phyloP scores from a whole-genome alignment of 1,140 invertebrate species.

The Spodoptera frugiperda region DNA sequence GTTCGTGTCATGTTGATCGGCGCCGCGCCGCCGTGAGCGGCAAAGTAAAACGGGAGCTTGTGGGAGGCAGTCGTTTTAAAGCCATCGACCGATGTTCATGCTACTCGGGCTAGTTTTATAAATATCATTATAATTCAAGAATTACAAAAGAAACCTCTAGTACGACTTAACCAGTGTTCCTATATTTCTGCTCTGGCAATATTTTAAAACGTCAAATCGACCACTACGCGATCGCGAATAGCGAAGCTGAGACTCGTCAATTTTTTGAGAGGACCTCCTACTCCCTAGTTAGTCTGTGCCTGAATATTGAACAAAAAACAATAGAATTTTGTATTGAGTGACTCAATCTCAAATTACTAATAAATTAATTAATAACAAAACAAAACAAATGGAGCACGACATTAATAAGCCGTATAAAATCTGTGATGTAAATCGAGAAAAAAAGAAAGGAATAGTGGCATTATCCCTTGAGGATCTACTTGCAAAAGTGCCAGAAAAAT shows the following conservation, averaged over 20 bases:
- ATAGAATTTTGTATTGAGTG: constrained; percentile 1
- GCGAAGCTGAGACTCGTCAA: constrained; percentile 3
- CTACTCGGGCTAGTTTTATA: neutral
- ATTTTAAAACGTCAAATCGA: constrained; percentile 53
- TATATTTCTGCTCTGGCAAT: constrained; percentile 58
- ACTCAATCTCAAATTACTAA: neutral
- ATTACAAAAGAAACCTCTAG: neutral
- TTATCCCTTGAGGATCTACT: constrained; percentile 91
- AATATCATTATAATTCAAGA: constrained; percentile 12
- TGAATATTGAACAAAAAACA: constrained; percentile 8
- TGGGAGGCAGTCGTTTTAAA: constrained; percentile 48
- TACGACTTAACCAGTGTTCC: neutral
- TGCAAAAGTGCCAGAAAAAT: constrained; percentile 89
- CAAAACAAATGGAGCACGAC: constrained; percentile 81
- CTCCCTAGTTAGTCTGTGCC: neutral
- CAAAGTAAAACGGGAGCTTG: constrained; percentile 50
- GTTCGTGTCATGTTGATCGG: constrained; percentile 4
- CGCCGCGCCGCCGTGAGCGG: constrained; percentile 29
- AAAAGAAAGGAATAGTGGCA: constrained; percentile 93
- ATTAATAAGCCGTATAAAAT: constrained; percentile 85
- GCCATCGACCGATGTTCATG: neutral
- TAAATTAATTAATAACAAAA: constrained; percentile 5
- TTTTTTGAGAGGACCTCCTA: constrained; percentile 14
- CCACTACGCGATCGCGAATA: constrained; percentile 20
- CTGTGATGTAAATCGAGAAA: constrained; percentile 90